Conservation (phyloP, 1,140 invertebrate genomes). For the Drosophila eugracilis region DNA sequence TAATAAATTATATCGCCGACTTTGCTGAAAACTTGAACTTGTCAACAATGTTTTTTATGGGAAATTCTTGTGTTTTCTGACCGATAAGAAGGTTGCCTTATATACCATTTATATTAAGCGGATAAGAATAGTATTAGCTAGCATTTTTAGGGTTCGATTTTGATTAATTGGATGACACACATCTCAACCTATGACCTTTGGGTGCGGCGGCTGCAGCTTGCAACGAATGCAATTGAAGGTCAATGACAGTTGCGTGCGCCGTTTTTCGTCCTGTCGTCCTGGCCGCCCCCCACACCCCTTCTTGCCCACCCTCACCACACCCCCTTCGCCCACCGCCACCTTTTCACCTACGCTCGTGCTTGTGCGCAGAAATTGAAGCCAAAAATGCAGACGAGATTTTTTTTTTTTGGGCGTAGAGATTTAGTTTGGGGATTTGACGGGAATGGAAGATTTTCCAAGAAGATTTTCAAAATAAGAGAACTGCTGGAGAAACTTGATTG, state of each 20-base stretch:
- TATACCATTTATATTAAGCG: neutral
- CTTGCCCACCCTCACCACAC: neutral
- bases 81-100: too few species aligned
- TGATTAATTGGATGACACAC: constrained; percentile 62
- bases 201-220: constrained; percentile 72
- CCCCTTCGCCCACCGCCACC: neutral
- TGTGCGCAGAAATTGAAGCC: constrained; percentile 57
- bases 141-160: constrained; percentile 9
- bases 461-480: neutral
- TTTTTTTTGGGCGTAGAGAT: constrained; percentile 34
- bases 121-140: neutral
- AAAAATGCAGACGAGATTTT: constrained; percentile 42
- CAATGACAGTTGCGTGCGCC: constrained; percentile 81
- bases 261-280: constrained; percentile 51
- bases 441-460: neutral
- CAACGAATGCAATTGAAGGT: constrained; percentile 78
- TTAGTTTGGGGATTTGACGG: neutral
- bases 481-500: neutral
- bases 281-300: constrained; percentile 7
- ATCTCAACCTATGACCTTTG: constrained; percentile 74
- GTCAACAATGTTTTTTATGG: neutral
- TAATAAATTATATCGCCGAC: neutral
- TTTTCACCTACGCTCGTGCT: constrained; percentile 21
- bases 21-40: neutral
- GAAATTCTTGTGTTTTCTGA: neutral